These are phyloP conservation scores for Piprites chloris DNA, from an alignment of 2,113 vertebrate genomes.

Conservation along the genomic window DNA sequence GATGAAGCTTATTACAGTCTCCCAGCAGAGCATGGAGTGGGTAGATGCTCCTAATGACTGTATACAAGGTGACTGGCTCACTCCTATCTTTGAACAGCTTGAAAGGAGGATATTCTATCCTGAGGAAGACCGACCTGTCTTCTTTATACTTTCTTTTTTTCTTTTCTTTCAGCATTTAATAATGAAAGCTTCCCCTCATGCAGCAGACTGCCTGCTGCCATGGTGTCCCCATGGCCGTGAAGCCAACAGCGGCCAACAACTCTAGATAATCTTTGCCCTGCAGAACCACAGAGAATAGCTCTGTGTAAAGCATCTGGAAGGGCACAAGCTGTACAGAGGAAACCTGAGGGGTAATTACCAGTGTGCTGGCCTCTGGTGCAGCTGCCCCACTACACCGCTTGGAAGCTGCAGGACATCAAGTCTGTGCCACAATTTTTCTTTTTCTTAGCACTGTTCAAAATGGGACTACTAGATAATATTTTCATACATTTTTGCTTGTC, in stretches of 20 bases:
- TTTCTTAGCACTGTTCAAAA: not conserved
- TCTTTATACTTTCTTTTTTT: not conserved
- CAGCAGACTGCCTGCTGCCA: not conserved
- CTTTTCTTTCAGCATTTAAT: not conserved
- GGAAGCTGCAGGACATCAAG: not conserved
- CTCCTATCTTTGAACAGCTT: not conserved
- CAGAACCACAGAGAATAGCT: not conserved
- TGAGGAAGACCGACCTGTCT: not conserved
- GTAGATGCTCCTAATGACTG: not conserved
- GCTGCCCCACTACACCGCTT: accelerated
- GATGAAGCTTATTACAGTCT: not conserved
- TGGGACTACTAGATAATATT: not conserved
- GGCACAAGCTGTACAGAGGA: not conserved
- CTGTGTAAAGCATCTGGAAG: not conserved
- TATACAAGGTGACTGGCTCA: not conserved
- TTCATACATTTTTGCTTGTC: not conserved
- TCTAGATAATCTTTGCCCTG: not conserved
- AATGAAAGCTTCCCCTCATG: not conserved
- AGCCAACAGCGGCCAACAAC: not conserved
- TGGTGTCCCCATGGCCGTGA: not conserved
- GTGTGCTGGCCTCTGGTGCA: not conserved
- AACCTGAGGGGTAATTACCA: not conserved
- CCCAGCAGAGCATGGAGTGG: not conserved
- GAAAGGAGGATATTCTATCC: not conserved
- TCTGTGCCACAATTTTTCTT: not conserved